Evolutionary conservation across 1,140 invertebrate species (phyloP), one percentile per base, ranked within the genome.

Genomic region (Augochlora pura): DNA sequence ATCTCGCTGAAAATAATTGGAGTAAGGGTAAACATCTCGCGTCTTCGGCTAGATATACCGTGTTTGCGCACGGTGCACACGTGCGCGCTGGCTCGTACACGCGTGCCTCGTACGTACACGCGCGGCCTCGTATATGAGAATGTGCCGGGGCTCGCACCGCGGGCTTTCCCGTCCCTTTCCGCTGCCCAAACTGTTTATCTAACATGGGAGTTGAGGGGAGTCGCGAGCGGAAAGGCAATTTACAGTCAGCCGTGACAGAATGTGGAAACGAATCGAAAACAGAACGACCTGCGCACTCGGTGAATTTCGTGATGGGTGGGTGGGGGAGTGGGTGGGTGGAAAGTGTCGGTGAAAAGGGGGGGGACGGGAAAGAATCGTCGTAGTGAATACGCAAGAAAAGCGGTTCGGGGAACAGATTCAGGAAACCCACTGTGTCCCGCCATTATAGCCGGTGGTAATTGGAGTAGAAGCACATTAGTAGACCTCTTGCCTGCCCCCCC

Each of bases 161-260:
- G 4, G 2, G 7, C 39, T 46, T 38, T 52, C 49, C 42, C 2
- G 32, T 70, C 67, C 46, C 57, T 77, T 77, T 63, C 46, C 16
- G 23, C 59, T 63, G 59, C 7, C 46, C n/a, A 54, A 64, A 82
- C 68, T 85, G 84, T 86, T 86, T 69, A 80, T 86, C 83, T 66
- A 83, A 62, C 80, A 68, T 70, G 54, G 73, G 63, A 83, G 68
- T 85, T 81, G 62, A 66, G 57, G 68, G 63, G 65, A 72, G 73
- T 77, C 54, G 82, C 49, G 76, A 46, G 39, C n/a, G 52, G 16
- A 46, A 80, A 67, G 62, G 68, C 80, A 71, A 72, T 84, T 84
- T 65, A 54, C 71, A 52, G 83, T 69, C 62, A 69, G 66, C 52
- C 57, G 32, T 62, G 57, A 63, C 68, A 70, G 52, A 84, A 81